These are phyloP conservation scores for Cerastis leucographa DNA, from an alignment of 2,888 invertebrate species.

Conservation along the genomic window DNA sequence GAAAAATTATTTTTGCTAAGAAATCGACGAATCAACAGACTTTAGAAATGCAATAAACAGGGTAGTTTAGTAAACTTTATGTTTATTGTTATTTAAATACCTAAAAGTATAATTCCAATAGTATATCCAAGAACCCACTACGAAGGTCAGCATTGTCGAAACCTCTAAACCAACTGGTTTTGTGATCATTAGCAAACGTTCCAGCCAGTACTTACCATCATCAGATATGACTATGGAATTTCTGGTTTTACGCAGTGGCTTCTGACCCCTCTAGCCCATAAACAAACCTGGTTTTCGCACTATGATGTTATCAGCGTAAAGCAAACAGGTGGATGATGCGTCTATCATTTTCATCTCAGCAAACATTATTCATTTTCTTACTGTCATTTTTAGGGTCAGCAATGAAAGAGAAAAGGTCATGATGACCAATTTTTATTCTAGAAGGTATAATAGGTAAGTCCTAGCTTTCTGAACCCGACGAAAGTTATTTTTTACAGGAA, in stretches of 20 bases:
- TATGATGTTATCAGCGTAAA: conserved; percentile 43
- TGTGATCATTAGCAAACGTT: conserved; percentile 39
- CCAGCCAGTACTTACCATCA: conserved; percentile 37
- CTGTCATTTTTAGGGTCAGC: background rate
- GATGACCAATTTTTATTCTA: background rate
- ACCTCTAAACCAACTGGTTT: background rate
- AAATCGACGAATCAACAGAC: background rate
- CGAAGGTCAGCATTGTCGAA: conserved; percentile 27
- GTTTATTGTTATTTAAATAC: background rate
- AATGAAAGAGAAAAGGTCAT: background rate
- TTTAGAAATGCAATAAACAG: background rate
- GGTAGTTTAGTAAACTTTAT: background rate
- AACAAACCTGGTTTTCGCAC: conserved; percentile 56
- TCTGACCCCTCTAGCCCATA: conserved; percentile 40
- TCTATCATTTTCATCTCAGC: conserved; percentile 46
- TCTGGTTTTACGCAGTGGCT: conserved; percentile 57
- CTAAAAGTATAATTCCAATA: background rate
- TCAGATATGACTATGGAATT: conserved; percentile 49
- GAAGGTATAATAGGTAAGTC: background rate
- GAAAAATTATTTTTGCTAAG: background rate
- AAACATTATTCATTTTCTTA: conserved; percentile 1
- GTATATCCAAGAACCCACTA: conserved; percentile 10
- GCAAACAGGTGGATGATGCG: conserved; percentile 26
- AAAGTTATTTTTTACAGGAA: background rate
- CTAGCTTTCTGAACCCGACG: background rate